Percentiles rank a stretch among this genome's conserved stretches.
These are phyloP conservation scores for Cantharis lateralis DNA, from an alignment of 2,888 invertebrate genomes.

Conservation along the genomic window DNA sequence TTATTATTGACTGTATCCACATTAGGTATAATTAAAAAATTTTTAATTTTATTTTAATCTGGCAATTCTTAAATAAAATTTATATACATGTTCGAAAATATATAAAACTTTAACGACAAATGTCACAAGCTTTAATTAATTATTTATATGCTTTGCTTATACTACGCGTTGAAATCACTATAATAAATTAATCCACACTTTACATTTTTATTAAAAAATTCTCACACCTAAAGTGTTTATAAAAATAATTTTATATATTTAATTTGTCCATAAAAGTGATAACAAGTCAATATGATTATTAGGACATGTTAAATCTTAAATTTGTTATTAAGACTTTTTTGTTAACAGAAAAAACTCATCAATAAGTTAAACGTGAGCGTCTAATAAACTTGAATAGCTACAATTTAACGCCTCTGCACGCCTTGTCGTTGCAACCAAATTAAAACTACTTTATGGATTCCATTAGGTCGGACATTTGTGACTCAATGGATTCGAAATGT, in stretches of 20 bases:
- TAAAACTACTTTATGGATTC: conserved; percentile 51
- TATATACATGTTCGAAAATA: background rate
- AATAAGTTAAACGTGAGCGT: conserved; percentile 21
- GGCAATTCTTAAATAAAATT: background rate
- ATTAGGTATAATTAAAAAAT: background rate
- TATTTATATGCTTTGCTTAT: background rate
- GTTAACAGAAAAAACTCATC: conserved; percentile 7
- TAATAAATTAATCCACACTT: conserved; percentile 1
- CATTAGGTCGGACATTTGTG: conserved; percentile 51
- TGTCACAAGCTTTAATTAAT: background rate
- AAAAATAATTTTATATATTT: background rate
- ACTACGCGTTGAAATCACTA: background rate
- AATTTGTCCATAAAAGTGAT: conserved; percentile 3
- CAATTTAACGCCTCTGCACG: conserved; percentile 45
- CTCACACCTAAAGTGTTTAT: conserved; percentile 2
- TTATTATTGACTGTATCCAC: background rate
- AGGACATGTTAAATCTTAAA: background rate
- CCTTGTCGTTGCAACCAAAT: conserved; percentile 47
- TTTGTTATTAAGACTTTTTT: background rate
- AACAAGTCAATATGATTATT: background rate
- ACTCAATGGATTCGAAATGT: conserved; percentile 44
- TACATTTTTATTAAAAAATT: background rate
- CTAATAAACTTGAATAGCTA: conserved; percentile 40
- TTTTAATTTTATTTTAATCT: background rate
- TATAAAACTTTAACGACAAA: background rate